Percentiles rank a stretch among this genome's conserved stretches.
These are phyloP conservation scores for Ochropacha duplaris DNA, from an alignment of 2,888 invertebrate genomes.

Conservation along the genomic window DNA sequence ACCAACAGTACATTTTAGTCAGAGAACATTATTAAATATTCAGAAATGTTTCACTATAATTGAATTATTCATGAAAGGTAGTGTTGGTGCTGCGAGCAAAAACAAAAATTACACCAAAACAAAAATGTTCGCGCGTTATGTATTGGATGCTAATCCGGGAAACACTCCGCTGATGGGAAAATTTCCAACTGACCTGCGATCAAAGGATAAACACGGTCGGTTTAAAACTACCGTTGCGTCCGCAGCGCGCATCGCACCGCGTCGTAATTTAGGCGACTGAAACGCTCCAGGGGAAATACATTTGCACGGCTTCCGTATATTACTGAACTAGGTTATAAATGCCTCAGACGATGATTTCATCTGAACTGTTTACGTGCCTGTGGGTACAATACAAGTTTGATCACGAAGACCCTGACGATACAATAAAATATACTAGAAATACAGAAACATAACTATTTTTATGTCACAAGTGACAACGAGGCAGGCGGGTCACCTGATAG, in stretches of 20 bases:
- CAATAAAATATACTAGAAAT: neutral
- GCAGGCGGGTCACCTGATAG: too few relatives aligned
- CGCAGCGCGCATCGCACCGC: too few relatives aligned
- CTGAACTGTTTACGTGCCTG: neutral
- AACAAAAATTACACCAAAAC: constrained; percentile 24
- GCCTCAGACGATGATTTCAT: neutral
- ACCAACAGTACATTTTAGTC: neutral
- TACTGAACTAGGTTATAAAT: neutral
- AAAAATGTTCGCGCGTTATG: constrained; percentile 25
- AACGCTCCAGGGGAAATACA: neutral
- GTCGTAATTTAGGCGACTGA: constrained; percentile 2
- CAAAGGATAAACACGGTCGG: constrained; percentile 22
- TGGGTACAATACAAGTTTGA: neutral
- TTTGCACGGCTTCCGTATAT: neutral
- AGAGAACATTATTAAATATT: constrained; percentile 14
- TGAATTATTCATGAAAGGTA: constrained; percentile 29
- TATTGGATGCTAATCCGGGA: constrained; percentile 29
- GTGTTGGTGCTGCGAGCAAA: constrained; percentile 23
- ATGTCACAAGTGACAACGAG: too few relatives aligned
- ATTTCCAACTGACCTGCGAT: constrained; percentile 33
- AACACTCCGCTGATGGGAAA: constrained; percentile 33
- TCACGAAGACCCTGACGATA: neutral
- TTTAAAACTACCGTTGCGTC: constrained; percentile 6
- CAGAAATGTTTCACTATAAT: constrained; percentile 10
- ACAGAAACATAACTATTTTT: too few relatives aligned